Evolutionary conservation across 2,888 invertebrate genomes (phyloP), one percentile per base, ranked within the genome.

Genomic region (Pammene aurita): DNA sequence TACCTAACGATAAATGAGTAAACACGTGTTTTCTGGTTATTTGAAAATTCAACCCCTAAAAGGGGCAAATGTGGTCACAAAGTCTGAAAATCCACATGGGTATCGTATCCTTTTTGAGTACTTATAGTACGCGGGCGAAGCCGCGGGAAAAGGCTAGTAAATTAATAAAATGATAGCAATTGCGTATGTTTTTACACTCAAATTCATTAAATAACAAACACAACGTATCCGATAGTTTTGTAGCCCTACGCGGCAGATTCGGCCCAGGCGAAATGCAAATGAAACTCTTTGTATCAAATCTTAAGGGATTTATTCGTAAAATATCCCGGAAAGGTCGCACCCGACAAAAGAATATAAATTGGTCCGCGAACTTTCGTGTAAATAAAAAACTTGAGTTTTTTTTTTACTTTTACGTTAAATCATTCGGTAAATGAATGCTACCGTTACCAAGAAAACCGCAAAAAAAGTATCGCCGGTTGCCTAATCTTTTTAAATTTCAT

Each of bases 241-340:
- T 78, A 77, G 84, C 85, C 80, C 72, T 72, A 72, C 73, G 61
- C 72, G 63, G 68, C 74, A 77, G 80, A 80, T 83, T 77, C 76
- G 75, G 81, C 82, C 78, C 80, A 80, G 80, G 80, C 78, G 76
- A 80, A 82, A 89, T 89, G 88, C 86, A 90, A 89, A 90, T 89
- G 85, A 87, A 88, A 89, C 88, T 90, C 88, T 88, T 88, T 90
- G 89, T 89, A 84, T 84, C 83, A 82, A 88, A 88, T 87, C 90
- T 88, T 87, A 86, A 80, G 88, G 88, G 89, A 88, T 89, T 89
- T 89, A 89, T 87, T 87, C 82, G 81, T 81, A 84, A 88, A 90
- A 88, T 81, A 84, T 75, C 78, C 79, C 81, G 80, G 81, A 84
- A 85, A 84, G 75, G 76, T 74, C 75, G 73, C 75, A 74, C 72